A percentile compares a stretch with the other conserved stretches of the same genome.
Conservation (phyloP, 2,888 invertebrate species). For the Lissocephala sabroskyi region DNA sequence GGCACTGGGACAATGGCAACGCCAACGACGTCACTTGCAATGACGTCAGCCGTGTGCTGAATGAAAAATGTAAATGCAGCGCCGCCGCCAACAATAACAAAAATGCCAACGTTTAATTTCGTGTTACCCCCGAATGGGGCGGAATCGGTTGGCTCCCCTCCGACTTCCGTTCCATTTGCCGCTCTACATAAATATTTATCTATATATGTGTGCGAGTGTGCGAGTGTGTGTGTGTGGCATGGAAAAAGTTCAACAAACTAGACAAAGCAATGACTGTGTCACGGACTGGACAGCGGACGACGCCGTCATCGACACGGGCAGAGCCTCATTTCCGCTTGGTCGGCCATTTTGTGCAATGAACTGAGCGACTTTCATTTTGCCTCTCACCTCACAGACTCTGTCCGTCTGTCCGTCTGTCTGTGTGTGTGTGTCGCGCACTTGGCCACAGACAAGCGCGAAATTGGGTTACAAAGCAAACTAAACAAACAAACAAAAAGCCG, state of each 20-base stretch:
- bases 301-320: neutral
- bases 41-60: too few species aligned
- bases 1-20: too few species aligned
- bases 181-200: too few species aligned
- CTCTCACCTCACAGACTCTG: neutral
- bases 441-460: constrained; percentile 24
- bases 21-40: too few species aligned
- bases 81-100: too few species aligned
- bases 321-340: constrained; percentile 31
- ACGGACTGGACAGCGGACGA: constrained; percentile 13
- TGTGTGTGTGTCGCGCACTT: constrained; percentile 17
- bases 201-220: too few species aligned
- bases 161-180: too few species aligned
- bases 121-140: too few species aligned
- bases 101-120: too few species aligned
- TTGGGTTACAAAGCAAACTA: constrained; percentile 52
- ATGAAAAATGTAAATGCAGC: too few species aligned
- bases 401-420: neutral
- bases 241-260: constrained; percentile 54
- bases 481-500: constrained; percentile 18
- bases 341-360: constrained; percentile 41
- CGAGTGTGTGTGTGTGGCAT: too few species aligned
- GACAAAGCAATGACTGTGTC: constrained; percentile 17
- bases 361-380: constrained; percentile 6
- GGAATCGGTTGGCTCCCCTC: too few species aligned